Evolutionary conservation across 2,113 vertebrate species (phyloP).

Genomic region (Thalassoma bifasciatum): DNA sequence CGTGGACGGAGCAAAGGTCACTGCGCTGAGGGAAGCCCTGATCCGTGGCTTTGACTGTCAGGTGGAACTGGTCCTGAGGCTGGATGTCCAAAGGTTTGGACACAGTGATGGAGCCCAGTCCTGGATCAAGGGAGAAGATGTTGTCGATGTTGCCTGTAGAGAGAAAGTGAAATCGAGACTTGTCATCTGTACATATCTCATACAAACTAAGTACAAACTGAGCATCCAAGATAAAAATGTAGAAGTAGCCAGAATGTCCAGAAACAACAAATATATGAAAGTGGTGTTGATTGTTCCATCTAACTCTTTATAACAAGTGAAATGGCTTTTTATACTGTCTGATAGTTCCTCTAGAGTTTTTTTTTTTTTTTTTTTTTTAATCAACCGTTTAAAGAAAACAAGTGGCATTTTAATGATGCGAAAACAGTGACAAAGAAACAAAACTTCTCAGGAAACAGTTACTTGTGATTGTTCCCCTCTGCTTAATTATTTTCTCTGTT

Average conservation of each 20-base stretch:
- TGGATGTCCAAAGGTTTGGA: constrained; percentile 82
- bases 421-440: neutral
- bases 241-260: neutral
- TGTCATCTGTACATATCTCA: neutral
- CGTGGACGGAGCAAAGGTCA: constrained; percentile 85
- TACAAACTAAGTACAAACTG: neutral
- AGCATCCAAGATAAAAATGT: too few relatives aligned
- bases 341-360: neutral
- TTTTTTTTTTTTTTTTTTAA: neutral
- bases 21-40: constrained; percentile 89
- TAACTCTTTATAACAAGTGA: neutral
- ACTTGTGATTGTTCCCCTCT: neutral
- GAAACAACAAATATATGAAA: neutral
- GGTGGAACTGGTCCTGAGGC: constrained; percentile 83
- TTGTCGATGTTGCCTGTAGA: constrained; percentile 89
- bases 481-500: neutral
- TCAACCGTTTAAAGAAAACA: neutral
- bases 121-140: constrained; percentile 86
- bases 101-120: constrained; percentile 87
- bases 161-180: constrained; percentile 31
- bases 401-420: neutral
- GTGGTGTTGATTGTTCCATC: neutral
- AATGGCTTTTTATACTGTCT: neutral
- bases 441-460: constrained; percentile 11
- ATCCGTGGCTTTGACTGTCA: constrained; percentile 92